Percentiles rank a stretch among this genome's conserved stretches.
These are phyloP conservation scores for Leucoraja ocellata DNA, from an alignment of 2,797 vertebrate species.

Conservation along the genomic window DNA sequence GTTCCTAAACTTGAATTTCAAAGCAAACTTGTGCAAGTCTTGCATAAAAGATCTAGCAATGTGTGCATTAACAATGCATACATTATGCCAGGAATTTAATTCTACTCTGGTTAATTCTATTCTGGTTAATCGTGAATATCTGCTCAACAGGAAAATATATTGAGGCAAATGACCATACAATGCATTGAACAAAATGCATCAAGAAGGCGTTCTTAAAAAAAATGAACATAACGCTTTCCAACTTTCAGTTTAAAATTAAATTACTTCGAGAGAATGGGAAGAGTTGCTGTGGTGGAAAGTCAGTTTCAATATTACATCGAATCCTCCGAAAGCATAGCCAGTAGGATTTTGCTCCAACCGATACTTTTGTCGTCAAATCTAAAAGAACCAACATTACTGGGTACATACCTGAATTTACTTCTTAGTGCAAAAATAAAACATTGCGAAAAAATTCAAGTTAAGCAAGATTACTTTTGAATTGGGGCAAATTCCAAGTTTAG, in stretches of 20 bases:
- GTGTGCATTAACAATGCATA: neutral
- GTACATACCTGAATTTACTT: conserved; percentile 16
- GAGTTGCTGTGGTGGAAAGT: neutral
- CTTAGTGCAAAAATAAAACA: neutral
- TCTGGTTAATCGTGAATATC: neutral
- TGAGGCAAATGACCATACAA: neutral
- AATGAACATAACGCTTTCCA: neutral
- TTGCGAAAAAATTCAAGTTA: conserved; percentile 27
- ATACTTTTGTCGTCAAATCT: neutral
- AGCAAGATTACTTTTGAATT: neutral
- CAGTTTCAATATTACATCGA: neutral
- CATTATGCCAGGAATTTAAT: neutral
- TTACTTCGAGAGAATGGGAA: neutral
- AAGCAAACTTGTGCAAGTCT: neutral
- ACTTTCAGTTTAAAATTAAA: neutral
- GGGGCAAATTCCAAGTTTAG: neutral
- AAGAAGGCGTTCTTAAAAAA: neutral
- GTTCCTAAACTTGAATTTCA: no score
- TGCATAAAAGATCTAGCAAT: neutral
- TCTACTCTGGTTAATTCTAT: neutral
- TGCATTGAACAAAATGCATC: neutral
- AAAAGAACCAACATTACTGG: conserved; percentile 2
- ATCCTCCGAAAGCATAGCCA: neutral
- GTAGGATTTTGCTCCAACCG: neutral
- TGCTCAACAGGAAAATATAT: neutral